A percentile compares a stretch with the other conserved stretches of the same genome.
These are phyloP conservation scores for Apistogramma diplotaenia DNA, from an alignment of 2,113 vertebrate species.

Conservation along the genomic window DNA sequence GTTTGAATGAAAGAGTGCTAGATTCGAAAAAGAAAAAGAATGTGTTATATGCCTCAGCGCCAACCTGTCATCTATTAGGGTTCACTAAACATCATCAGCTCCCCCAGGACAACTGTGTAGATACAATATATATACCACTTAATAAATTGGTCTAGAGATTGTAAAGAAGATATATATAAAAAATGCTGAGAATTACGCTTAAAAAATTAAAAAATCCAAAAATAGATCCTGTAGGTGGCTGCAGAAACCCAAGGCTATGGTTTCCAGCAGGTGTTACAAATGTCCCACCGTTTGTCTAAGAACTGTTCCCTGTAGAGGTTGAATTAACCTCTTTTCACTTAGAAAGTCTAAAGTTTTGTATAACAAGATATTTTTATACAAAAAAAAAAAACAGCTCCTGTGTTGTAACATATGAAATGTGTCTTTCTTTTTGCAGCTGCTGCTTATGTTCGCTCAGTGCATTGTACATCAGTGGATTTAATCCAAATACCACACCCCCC, in stretches of 20 bases:
- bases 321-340: neutral
- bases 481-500: constrained; percentile 63
- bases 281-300: neutral
- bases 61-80: neutral
- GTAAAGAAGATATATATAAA: neutral
- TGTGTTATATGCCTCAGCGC: neutral
- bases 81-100: neutral
- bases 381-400: neutral
- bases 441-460: constrained; percentile 40
- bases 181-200: neutral
- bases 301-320: neutral
- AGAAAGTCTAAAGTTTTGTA: constrained; percentile 4
- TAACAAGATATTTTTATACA: constrained; percentile 1
- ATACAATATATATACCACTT: neutral
- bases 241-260: neutral
- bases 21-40: neutral
- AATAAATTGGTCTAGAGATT: neutral
- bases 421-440: constrained; percentile 18
- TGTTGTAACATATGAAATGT: constrained; percentile 13
- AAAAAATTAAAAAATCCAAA: fast-evolving
- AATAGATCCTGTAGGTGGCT: neutral
- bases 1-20: neutral
- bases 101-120: too few species aligned
- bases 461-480: constrained; percentile 62
- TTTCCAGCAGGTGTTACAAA: neutral